phyloP scores from a whole-genome alignment of 2,888 invertebrate genomes.

The Pristionchus exspectatus region DNA sequence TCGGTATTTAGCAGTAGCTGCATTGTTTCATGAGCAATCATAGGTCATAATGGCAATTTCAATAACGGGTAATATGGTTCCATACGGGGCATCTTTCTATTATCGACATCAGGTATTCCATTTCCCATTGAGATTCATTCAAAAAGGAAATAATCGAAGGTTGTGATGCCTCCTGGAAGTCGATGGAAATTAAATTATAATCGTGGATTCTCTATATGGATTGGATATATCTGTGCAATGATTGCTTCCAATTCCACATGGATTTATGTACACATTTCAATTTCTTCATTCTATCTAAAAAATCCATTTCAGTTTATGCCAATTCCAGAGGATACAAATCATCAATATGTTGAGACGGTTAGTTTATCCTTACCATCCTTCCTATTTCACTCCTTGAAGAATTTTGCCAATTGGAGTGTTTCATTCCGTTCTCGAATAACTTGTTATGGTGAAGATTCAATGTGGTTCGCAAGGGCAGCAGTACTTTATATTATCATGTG shows the following conservation, averaged over 20 bases:
- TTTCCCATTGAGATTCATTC: neutral
- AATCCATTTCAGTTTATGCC: constrained; percentile 9
- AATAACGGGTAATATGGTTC: neutral
- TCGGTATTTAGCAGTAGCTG: too few relatives aligned
- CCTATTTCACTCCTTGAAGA: neutral
- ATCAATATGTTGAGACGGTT: neutral
- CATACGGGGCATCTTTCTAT: neutral
- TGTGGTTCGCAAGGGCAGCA: neutral
- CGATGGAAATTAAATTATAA: neutral
- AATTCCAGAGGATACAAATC: neutral
- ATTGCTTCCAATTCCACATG: neutral
- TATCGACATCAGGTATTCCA: neutral
- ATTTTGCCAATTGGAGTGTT: neutral
- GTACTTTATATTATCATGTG: neutral
- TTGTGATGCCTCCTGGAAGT: neutral
- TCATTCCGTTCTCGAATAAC: neutral
- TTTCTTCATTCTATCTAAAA: neutral
- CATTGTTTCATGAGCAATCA: neutral
- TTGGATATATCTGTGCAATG: neutral
- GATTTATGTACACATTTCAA: neutral
- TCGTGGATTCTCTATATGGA: neutral
- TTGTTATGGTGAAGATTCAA: neutral
- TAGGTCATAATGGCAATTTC: neutral
- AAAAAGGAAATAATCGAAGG: neutral
- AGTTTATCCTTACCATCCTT: neutral